phyloP scores from a whole-genome alignment of 2,888 invertebrate genomes.

The Phrixothrix hirtus region DNA sequence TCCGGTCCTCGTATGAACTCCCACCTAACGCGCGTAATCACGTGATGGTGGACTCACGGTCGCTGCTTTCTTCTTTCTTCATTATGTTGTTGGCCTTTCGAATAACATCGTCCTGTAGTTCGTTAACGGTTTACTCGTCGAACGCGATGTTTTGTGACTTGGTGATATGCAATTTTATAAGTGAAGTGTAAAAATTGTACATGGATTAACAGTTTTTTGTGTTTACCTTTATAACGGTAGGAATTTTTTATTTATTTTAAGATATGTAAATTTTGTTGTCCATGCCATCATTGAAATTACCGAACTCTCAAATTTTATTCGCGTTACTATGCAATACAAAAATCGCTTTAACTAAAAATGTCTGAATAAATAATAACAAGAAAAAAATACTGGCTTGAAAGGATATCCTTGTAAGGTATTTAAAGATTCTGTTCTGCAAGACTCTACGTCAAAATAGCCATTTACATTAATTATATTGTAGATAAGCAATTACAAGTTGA shows the following conservation, averaged over 20 bases:
- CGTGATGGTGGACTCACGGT: constrained; percentile 27
- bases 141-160: constrained; percentile 22
- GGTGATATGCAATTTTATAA: constrained; percentile 10
- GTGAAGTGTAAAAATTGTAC: constrained; percentile 7
- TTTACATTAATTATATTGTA: not conserved
- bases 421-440: not conserved
- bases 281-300: not conserved
- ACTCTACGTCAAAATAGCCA: not conserved
- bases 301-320: not conserved
- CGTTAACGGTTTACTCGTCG: constrained; percentile 13
- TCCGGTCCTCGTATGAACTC: constrained; percentile 23
- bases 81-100: constrained; percentile 21
- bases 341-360: not conserved
- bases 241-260: not conserved
- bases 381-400: not conserved
- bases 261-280: not conserved
- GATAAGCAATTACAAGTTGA: no score
- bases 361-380: not conserved
- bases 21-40: constrained; percentile 19
- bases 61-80: constrained; percentile 32
- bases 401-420: not conserved
- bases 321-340: not conserved
- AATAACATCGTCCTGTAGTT: constrained; percentile 3
- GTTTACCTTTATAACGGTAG: not conserved
- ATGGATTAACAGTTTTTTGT: constrained; percentile 1